Conservation (phyloP, 2,113 vertebrate species). For the Nymphicus hollandicus region DNA sequence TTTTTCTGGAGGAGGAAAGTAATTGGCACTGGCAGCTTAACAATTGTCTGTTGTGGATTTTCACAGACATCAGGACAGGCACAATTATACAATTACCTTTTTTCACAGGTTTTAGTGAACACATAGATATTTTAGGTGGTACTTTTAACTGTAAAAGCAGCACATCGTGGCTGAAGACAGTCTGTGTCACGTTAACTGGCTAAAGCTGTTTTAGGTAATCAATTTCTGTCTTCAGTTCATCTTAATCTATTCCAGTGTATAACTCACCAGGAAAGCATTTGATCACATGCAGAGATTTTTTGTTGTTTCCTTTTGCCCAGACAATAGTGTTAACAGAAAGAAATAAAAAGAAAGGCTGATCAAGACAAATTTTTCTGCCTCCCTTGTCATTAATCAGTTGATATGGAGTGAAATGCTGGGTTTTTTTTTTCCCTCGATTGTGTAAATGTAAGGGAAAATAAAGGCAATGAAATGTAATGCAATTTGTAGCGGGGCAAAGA, state of each 20-base stretch:
- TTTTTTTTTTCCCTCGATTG: constrained; percentile 22
- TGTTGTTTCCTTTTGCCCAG: constrained; percentile 42
- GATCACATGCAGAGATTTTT: constrained; percentile 28
- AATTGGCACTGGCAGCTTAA: neutral
- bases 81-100: neutral
- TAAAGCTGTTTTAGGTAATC: constrained; percentile 50
- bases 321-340: constrained; percentile 33
- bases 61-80: neutral
- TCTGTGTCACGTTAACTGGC: constrained; percentile 31
- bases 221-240: constrained; percentile 54
- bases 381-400: constrained; percentile 56
- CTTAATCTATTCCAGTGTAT: constrained; percentile 50
- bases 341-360: constrained; percentile 66
- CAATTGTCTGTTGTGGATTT: neutral
- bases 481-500: neutral
- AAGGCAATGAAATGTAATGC: constrained; percentile 26
- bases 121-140: neutral
- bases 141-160: neutral
- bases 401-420: constrained; percentile 4
- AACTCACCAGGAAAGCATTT: constrained; percentile 42
- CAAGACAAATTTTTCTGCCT: constrained; percentile 50
- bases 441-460: constrained; percentile 53
- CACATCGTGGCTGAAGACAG: neutral
- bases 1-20: neutral
- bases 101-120: neutral